Conservation (phyloP, 2,888 invertebrate genomes). For the Athrips mouffetella region DNA sequence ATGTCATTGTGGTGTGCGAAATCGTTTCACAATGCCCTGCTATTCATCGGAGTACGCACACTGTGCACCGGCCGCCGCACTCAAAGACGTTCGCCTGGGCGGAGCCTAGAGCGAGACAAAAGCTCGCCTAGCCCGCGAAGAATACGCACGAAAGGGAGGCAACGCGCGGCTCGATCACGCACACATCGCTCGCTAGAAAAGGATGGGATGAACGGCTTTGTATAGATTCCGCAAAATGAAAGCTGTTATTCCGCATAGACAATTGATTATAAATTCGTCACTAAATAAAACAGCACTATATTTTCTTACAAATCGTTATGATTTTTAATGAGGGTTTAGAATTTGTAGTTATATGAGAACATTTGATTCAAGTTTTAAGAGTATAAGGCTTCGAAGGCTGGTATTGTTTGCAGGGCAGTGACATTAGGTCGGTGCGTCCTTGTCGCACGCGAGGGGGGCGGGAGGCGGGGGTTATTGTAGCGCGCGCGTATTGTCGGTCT, state of each 20-base stretch:
- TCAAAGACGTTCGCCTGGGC: conserved; percentile 64
- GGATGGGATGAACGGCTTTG: conserved; percentile 72
- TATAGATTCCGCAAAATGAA: conserved; percentile 70
- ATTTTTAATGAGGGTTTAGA: conserved; percentile 7
- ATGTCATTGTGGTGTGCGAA: conserved; percentile 68
- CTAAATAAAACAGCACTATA: conserved; percentile 40
- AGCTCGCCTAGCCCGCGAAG: conserved; percentile 51
- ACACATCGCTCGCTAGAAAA: conserved; percentile 70
- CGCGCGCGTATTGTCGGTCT: conserved; percentile 75
- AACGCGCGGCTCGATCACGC: conserved; percentile 50
- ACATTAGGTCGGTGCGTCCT: conserved; percentile 75
- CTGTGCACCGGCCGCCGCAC: conserved; percentile 49
- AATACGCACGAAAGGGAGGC: conserved; percentile 51
- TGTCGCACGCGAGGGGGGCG: conserved; percentile 69
- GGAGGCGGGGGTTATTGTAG: conserved; percentile 73
- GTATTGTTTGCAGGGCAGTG: conserved; percentile 77
- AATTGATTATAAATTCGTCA: conserved; percentile 63
- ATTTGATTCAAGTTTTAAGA: conserved; percentile 45
- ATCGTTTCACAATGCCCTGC: conserved; percentile 65
- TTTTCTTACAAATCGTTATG: conserved; percentile 31
- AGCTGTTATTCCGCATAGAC: conserved; percentile 72
- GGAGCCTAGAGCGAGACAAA: conserved; percentile 69
- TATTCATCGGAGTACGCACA: conserved; percentile 60
- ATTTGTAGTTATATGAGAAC: conserved; percentile 25
- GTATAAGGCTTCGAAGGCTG: conserved; percentile 51